Evolutionary conservation across 2,797 vertebrate species (phyloP), one percentile per base, ranked within the genome.

Genomic region (Pseudomugil tenellus): DNA sequence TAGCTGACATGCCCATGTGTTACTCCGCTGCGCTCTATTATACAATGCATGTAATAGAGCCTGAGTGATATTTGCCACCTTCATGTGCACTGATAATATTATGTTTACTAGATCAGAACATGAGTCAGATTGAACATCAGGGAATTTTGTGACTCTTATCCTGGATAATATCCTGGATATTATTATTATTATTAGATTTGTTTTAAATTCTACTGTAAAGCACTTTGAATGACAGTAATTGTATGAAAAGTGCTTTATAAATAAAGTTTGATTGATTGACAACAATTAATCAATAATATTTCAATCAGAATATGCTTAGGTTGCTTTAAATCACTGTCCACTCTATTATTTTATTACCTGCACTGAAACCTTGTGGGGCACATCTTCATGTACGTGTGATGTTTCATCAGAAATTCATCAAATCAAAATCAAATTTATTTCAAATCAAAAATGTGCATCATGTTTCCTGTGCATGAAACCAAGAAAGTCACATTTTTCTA

Each of bases 21-120:
- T 76, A 28, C 61, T 72, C 19, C 60, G 70, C 23, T 65, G 3
- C 54, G 49, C 58, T 59, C n/a, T 73, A 41, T 64, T 55, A 52
- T 32, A 63, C 64, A 59, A 32, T 72, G 66, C 19, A n/a, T 74
- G 79, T 17, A 46, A 58, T 41, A 70, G 76, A 58, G 80, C 63
- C 46, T 23, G 70, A 39, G 31, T 72, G 66, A 62, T 66, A 61
- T 73, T 65, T 70, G 32, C 76, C 79, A 67, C 65, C 72, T 41
- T 66, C 65, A 57, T 32, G 35, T 73, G 68, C 56, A 21, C 60
- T 77, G 77, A 74, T 76, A 65, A 55, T 63, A 79, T 67, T 59
- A 67, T 81, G 60, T 32, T 81, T 59, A 76, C 70, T 70, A 70
- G 72, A 61, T 84, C 80, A n/a, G n/a, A n/a, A n/a, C n/a, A n/a